Conservation (phyloP, 1,140 invertebrate genomes). For the Achroia grisella region DNA sequence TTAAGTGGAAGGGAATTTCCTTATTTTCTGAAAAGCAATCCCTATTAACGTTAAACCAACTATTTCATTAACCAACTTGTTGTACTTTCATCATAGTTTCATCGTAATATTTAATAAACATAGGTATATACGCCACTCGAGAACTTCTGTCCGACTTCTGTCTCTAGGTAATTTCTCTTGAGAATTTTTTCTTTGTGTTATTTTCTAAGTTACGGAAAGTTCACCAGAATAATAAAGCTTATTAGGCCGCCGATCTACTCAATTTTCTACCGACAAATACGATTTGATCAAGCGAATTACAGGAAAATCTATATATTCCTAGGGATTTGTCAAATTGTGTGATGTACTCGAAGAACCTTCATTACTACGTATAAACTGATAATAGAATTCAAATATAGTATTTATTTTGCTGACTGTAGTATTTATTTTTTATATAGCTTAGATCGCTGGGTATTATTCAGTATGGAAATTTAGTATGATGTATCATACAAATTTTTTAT, state of each 20-base stretch:
- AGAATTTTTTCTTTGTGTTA: slow-evolving; percentile 1
- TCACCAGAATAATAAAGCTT: slow-evolving; percentile 5
- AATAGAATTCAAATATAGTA: neutral
- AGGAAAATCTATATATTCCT: neutral
- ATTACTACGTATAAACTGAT: neutral
- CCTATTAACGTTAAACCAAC: too few species aligned
- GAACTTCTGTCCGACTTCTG: neutral
- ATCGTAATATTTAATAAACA: too few species aligned
- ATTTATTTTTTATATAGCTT: neutral
- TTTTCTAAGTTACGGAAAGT: slow-evolving; percentile 4
- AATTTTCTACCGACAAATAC: slow-evolving; percentile 10
- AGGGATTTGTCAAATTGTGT: neutral
- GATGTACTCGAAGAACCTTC: too few species aligned
- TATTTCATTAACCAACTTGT: too few species aligned
- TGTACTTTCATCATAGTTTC: too few species aligned
- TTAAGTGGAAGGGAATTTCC: too few species aligned
- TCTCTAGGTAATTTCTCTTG: slow-evolving; percentile 15
- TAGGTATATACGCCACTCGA: too few species aligned
- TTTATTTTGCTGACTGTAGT: neutral
- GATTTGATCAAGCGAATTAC: slow-evolving; percentile 1
- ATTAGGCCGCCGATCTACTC: slow-evolving; percentile 1
- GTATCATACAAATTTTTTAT: neutral
- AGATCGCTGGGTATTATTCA: neutral
- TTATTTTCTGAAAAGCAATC: too few species aligned
- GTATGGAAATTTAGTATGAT: neutral